A percentile compares a stretch with the other conserved stretches of the same genome.
Evolutionary conservation across 2,797 vertebrate species (phyloP).

Genomic region (Crotalus adamanteus): DNA sequence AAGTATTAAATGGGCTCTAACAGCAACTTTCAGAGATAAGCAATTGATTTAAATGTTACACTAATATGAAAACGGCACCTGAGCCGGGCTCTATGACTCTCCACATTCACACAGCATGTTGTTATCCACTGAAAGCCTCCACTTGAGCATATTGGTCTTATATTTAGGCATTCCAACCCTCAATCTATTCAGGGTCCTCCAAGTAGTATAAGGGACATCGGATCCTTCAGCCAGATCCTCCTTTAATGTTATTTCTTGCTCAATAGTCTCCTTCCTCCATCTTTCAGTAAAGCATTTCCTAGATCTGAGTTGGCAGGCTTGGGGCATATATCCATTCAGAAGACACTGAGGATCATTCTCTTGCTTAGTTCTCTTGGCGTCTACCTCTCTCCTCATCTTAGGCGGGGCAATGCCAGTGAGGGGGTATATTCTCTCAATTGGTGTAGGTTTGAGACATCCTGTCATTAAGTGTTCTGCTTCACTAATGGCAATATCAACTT

Average conservation of each 20-base stretch:
- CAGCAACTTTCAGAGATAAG: neutral
- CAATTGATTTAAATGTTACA: neutral
- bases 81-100: neutral
- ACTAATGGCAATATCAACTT: neutral
- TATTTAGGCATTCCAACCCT: neutral
- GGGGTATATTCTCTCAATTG: neutral
- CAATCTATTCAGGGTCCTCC: neutral
- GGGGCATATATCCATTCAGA: neutral
- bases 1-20: neutral
- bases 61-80: neutral
- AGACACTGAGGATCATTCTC: neutral
- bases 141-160: neutral
- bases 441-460: neutral
- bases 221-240: neutral
- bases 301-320: neutral
- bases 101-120: neutral
- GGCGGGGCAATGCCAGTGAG: neutral
- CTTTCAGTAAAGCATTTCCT: neutral
- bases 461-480: neutral
- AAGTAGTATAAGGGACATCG: neutral
- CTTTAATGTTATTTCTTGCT: neutral
- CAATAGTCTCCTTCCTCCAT: neutral
- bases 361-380: neutral
- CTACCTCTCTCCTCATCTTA: neutral
- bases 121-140: neutral